Evolutionary conservation across 2,113 vertebrate species (phyloP).

Genomic region (Pelmatolapia mariae): DNA sequence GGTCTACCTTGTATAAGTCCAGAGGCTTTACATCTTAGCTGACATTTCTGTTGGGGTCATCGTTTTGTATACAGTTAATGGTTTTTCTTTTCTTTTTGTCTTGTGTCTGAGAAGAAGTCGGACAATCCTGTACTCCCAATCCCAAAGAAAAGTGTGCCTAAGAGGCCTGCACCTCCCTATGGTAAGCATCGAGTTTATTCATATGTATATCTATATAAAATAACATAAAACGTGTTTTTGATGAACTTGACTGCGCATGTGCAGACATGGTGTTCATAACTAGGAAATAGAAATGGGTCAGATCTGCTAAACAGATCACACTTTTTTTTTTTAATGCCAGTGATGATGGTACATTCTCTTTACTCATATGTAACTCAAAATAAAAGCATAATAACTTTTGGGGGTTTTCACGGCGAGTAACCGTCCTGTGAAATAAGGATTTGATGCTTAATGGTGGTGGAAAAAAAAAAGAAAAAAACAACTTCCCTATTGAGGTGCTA

Average conservation of each 20-base stretch:
- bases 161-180: slow-evolving; percentile 72
- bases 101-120: slow-evolving; percentile 45
- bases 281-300: neutral
- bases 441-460: neutral
- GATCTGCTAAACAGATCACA: neutral
- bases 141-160: slow-evolving; percentile 67
- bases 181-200: slow-evolving; percentile 45
- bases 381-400: neutral
- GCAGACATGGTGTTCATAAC: neutral
- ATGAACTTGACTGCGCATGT: neutral
- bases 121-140: slow-evolving; percentile 53
- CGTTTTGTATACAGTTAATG: neutral
- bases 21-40: neutral
- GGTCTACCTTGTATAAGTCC: neutral
- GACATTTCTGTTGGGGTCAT: neutral
- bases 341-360: neutral
- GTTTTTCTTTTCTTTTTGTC: neutral
- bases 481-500: slow-evolving; percentile 15
- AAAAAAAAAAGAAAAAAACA: neutral
- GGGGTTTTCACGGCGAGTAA: neutral
- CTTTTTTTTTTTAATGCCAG: neutral
- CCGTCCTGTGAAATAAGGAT: neutral
- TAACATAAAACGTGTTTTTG: neutral
- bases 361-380: neutral
- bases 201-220: neutral